Base-by-base conservation (phyloP, 2,888 invertebrate species). In the Lithophane socia region DNA sequence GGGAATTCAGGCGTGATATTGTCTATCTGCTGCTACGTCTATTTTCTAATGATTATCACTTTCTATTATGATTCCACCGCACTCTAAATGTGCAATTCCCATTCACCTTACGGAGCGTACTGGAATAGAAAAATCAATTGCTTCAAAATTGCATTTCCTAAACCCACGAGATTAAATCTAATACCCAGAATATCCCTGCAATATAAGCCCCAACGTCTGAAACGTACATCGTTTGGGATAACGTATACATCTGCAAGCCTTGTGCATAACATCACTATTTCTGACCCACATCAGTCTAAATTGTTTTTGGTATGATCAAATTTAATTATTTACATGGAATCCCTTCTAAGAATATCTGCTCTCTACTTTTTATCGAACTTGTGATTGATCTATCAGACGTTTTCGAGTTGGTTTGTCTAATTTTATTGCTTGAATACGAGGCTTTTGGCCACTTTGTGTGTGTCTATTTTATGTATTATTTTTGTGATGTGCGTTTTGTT, bases 101-200 rank as follows among this genome's bases (percentile, higher is more conserved):
- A 56, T 70, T 78, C 24, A 37, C 42, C 54, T 29, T 42, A 13
- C 10, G 56, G n/a, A 56, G 49, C 61, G 18, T 69, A 65, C 24
- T 58, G 49, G 44, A 52, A 54, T 60, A 37, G 67, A 68, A 82
- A 77, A 77, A 74, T 85, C 74, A 69, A 77, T 83, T 70, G 83
- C 63, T 56, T 52, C 49, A 49, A 56, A 69, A 82, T 82, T 72
- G 77, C 58, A 85, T 77, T 72, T 69, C 49, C 12, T 66, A 71
- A 77, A 52, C 73, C 65, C 69, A 49, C 49, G 61, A 77, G 77
- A 72, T 83, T 85, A 71, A 77, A 82, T 85, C 58, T 75, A 82
- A 85, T 77, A 74, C 60, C 29, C 18, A 47, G 72, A 74, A 74
- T 75, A 66, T 82, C 37, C 67, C 44, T 44, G 72, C 66, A 82